phyloP scores from a whole-genome alignment of 2,888 invertebrate species.

The Ischnura elegans region DNA sequence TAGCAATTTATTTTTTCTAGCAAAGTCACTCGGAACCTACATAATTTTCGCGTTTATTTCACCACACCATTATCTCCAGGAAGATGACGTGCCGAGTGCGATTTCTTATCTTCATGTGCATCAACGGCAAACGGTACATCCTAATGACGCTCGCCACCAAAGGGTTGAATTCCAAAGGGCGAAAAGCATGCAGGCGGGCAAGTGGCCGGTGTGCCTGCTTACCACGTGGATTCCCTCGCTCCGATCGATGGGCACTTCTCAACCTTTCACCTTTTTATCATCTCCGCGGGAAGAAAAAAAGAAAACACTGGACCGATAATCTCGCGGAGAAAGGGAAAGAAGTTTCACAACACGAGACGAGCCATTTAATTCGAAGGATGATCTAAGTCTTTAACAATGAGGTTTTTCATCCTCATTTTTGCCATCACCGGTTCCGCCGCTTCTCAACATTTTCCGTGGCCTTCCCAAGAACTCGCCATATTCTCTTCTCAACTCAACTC shows the following conservation, averaged over 20 bases:
- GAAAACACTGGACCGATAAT: not conserved
- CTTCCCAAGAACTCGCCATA: not conserved
- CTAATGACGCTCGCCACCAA: too few relatives aligned
- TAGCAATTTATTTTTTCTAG: too few relatives aligned
- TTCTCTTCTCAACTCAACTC: not conserved
- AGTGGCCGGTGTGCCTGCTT: not conserved
- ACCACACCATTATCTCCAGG: not conserved
- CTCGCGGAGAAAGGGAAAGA: not conserved
- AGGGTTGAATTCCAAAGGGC: not conserved
- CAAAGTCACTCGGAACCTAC: too few relatives aligned
- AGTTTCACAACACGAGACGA: constrained; percentile 4
- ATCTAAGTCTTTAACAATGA: constrained; percentile 47
- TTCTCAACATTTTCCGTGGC: not conserved
- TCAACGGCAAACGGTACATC: not conserved
- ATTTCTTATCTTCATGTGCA: not conserved
- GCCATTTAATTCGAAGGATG: constrained; percentile 49
- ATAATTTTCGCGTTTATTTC: too few relatives aligned
- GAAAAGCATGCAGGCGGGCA: not conserved
- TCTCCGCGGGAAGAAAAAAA: not conserved
- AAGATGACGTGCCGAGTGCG: not conserved
- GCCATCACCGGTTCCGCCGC: not conserved
- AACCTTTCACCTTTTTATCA: not conserved
- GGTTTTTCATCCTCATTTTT: constrained; percentile 59
- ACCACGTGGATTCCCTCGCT: too few relatives aligned
- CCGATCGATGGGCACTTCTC: not conserved